Percentiles rank a stretch among this genome's conserved stretches.
Evolutionary conservation across 2,113 vertebrate species (phyloP).

Genomic region (Nothocercus julius): DNA sequence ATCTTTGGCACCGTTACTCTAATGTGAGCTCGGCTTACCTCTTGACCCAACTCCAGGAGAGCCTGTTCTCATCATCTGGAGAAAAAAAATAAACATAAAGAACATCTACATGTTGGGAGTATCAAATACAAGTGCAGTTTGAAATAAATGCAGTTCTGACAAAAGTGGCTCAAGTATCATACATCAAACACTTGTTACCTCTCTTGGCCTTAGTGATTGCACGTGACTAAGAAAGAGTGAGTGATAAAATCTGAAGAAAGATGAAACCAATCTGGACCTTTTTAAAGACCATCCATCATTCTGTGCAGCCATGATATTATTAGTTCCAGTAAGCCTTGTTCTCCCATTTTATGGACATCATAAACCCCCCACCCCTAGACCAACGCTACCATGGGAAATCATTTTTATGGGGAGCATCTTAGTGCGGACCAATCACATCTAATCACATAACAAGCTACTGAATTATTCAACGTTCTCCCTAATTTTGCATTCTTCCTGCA

Average conservation of each 20-base stretch:
- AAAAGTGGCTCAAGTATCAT: constrained; percentile 89
- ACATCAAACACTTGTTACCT: constrained; percentile 96
- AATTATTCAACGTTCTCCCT: constrained; percentile 71
- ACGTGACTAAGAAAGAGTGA: constrained; percentile 93
- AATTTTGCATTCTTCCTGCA: constrained; percentile 72
- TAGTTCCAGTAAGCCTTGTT: constrained; percentile 91
- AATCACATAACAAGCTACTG: constrained; percentile 80
- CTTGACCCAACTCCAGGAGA: constrained; percentile 75
- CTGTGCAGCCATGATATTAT: constrained; percentile 85
- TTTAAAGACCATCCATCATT: constrained; percentile 95
- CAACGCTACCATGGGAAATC: constrained; percentile 81
- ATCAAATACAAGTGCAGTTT: constrained; percentile 73
- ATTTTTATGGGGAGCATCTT: constrained; percentile 82
- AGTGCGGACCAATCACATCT: constrained; percentile 79
- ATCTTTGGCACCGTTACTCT: constrained; percentile 71
- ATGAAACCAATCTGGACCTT: constrained; percentile 90
- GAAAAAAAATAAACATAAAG: constrained; percentile 67
- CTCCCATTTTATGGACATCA: constrained; percentile 91
- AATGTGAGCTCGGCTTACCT: constrained; percentile 73
- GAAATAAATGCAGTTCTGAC: constrained; percentile 90
- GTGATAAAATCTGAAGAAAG: constrained; percentile 96
- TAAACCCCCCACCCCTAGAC: constrained; percentile 78
- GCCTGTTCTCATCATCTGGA: constrained; percentile 79
- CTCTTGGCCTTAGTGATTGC: constrained; percentile 88
- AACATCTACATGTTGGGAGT: constrained; percentile 69